These are phyloP conservation scores for Thera britannica DNA, from an alignment of 2,888 invertebrate genomes.

Conservation along the genomic window DNA sequence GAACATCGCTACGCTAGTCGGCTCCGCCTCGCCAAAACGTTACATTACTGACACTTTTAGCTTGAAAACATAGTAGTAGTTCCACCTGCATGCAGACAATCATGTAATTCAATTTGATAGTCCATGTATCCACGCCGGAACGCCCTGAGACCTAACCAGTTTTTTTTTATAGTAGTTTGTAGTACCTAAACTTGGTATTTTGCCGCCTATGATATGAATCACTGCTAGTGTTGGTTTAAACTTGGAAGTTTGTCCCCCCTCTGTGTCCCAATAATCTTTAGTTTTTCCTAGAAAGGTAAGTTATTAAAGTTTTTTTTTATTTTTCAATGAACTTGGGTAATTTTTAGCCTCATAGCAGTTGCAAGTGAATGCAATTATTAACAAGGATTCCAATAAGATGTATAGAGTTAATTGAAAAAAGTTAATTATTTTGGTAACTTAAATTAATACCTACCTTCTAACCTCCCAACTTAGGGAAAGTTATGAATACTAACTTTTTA, in stretches of 20 bases:
- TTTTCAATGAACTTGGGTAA: not conserved
- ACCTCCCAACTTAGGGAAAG: too few relatives aligned
- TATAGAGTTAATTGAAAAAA: not conserved
- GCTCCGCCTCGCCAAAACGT: slow-evolving; percentile 70
- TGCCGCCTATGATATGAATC: slow-evolving; percentile 68
- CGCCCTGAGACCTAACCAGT: slow-evolving; percentile 52
- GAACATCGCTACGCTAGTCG: slow-evolving; percentile 45
- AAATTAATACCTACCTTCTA: too few relatives aligned
- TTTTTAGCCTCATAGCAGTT: too few relatives aligned
- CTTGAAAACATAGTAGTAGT: slow-evolving; percentile 21
- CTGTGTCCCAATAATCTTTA: not conserved
- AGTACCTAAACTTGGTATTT: slow-evolving; percentile 45
- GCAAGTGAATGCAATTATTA: not conserved
- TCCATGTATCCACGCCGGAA: slow-evolving; percentile 51
- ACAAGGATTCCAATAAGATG: not conserved
- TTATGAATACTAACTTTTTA: too few relatives aligned
- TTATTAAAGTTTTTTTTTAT: not conserved
- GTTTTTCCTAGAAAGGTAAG: not conserved
- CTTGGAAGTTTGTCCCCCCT: slow-evolving; percentile 10
- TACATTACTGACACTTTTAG: slow-evolving; percentile 43
- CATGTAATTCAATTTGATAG: slow-evolving; percentile 43
- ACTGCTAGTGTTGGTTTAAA: slow-evolving; percentile 40
- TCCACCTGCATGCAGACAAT: slow-evolving; percentile 13
- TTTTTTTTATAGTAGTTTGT: slow-evolving; percentile 41
- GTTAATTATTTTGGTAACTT: too few relatives aligned